phyloP scores from a whole-genome alignment of 2,113 vertebrate genomes.

The Poecile atricapillus region DNA sequence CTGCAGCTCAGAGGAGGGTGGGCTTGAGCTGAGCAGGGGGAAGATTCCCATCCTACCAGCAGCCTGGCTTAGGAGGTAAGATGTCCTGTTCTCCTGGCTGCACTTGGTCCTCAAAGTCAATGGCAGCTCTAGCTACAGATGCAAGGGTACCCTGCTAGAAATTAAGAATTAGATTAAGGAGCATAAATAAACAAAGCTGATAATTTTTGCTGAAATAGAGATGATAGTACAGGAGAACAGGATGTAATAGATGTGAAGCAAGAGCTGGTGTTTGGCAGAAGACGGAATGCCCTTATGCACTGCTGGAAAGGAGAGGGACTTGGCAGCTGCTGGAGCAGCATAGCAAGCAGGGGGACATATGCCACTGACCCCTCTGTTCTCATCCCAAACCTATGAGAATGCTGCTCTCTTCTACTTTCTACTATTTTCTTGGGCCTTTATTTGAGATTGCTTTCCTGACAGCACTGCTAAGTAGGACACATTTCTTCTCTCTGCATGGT shows the following conservation, averaged over 20 bases:
- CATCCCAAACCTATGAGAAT: fast-evolving
- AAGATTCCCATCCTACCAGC: background rate
- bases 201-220: background rate
- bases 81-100: background rate
- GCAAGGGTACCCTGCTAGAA: background rate
- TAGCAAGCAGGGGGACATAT: background rate
- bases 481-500: background rate
- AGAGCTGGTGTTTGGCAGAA: background rate
- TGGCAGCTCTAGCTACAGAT: background rate
- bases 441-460: background rate
- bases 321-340: background rate
- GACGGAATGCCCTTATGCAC: background rate
- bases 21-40: background rate
- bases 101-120: background rate
- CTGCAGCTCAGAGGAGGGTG: background rate
- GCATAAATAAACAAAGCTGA: background rate
- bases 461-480: background rate
- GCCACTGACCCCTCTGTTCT: background rate
- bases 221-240: background rate
- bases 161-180: background rate
- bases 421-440: background rate
- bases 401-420: fast-evolving
- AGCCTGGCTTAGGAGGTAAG: background rate
- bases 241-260: background rate
- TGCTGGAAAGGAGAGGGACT: background rate